These are phyloP conservation scores for Watsonalla cultraria DNA, from an alignment of 2,888 invertebrate genomes.

Conservation along the genomic window DNA sequence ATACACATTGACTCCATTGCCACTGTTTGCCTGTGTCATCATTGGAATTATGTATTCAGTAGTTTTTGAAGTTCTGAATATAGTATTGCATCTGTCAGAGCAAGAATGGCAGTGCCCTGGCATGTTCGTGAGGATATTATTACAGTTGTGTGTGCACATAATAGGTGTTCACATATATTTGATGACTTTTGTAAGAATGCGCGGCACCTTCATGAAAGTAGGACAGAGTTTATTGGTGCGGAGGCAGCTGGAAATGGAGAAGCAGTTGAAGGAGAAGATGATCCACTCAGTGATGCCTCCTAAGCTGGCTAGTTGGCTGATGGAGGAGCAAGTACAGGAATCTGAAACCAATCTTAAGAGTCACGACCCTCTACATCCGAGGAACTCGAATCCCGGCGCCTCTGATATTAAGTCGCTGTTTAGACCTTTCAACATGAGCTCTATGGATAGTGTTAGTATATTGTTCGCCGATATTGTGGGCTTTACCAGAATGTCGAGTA, in stretches of 20 bases:
- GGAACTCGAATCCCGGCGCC: constrained; percentile 76
- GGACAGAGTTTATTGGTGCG: constrained; percentile 95
- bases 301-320: constrained; percentile 90
- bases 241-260: constrained; percentile 94
- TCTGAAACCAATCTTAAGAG: constrained; percentile 75
- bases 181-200: constrained; percentile 94
- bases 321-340: constrained; percentile 85
- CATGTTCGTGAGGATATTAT: constrained; percentile 84
- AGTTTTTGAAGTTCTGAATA: constrained; percentile 88
- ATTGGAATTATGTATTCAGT: constrained; percentile 91
- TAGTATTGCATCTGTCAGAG: constrained; percentile 66
- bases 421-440: constrained; percentile 97
- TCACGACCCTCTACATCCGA: constrained; percentile 56
- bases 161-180: constrained; percentile 95
- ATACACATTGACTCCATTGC: constrained; percentile 95
- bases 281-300: constrained; percentile 98
- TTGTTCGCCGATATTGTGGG: constrained; percentile 98
- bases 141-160: constrained; percentile 93
- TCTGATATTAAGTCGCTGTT: constrained; percentile 90
- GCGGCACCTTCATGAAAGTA: constrained; percentile 97
- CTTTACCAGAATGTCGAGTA: constrained; percentile 98
- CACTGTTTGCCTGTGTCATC: constrained; percentile 89
- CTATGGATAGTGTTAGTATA: constrained; percentile 97
- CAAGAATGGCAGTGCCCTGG: constrained; percentile 77
- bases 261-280: constrained; percentile 97